Percentiles rank a stretch among this genome's conserved stretches.
These are phyloP conservation scores for Athrips mouffetella DNA, from an alignment of 2,888 invertebrate genomes.

Conservation along the genomic window DNA sequence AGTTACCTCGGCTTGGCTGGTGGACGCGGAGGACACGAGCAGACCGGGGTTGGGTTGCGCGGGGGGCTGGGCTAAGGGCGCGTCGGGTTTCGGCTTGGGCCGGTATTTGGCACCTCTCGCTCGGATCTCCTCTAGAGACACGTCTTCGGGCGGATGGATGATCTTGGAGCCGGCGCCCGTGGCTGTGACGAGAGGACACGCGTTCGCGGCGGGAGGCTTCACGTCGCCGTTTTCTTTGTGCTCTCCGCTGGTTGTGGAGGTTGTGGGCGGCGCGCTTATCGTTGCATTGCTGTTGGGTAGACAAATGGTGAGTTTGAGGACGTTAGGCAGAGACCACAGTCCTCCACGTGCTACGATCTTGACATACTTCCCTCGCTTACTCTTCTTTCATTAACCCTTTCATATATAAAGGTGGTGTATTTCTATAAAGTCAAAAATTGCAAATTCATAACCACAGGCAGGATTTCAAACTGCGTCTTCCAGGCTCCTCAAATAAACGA, in stretches of 20 bases:
- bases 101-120: slow-evolving; percentile 84
- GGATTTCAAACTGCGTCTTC: too few species aligned
- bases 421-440: too few species aligned
- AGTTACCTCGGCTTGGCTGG: slow-evolving; percentile 67
- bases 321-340: too few species aligned
- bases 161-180: slow-evolving; percentile 92
- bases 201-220: slow-evolving; percentile 57
- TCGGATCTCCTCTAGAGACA: slow-evolving; percentile 91
- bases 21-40: slow-evolving; percentile 52
- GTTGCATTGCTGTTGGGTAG: slow-evolving; percentile 80
- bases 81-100: slow-evolving; percentile 51
- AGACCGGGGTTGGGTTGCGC: slow-evolving; percentile 34
- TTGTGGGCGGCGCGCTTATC: slow-evolving; percentile 86
- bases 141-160: slow-evolving; percentile 95
- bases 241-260: slow-evolving; percentile 41
- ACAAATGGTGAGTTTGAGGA: neutral
- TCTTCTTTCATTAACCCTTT: too few species aligned
- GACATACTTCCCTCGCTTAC: too few species aligned
- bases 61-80: slow-evolving; percentile 39
- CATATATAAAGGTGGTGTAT: too few species aligned
- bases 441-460: too few species aligned
- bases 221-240: slow-evolving; percentile 70
- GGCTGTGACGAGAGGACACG: slow-evolving; percentile 82
- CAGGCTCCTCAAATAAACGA: too few species aligned
- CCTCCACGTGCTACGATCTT: too few species aligned